These are phyloP conservation scores for Balearica regulorum DNA, from an alignment of 2,797 vertebrate species.

Conservation along the genomic window DNA sequence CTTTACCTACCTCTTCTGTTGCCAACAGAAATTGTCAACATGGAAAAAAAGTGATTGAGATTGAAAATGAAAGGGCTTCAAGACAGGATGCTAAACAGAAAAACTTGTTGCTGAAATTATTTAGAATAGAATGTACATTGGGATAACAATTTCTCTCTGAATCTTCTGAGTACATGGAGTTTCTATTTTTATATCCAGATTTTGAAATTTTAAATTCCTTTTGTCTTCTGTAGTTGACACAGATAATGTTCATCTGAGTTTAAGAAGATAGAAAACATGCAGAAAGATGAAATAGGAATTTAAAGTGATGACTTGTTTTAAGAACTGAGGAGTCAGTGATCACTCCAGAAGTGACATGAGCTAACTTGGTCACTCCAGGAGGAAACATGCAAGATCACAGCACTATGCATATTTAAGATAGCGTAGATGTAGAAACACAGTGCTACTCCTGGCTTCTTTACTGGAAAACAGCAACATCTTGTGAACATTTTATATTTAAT, in stretches of 20 bases:
- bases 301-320: not conserved
- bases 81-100: not conserved
- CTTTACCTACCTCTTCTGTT: not conserved
- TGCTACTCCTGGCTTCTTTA: not conserved
- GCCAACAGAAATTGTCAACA: not conserved
- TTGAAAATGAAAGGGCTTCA: not conserved
- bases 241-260: not conserved
- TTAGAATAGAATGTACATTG: not conserved
- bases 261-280: accelerated
- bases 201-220: not conserved
- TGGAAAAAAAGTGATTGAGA: not conserved
- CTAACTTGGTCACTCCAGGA: not conserved
- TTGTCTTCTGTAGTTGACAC: not conserved
- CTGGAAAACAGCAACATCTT: not conserved
- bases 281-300: not conserved
- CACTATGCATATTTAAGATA: not conserved
- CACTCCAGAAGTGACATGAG: not conserved
- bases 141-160: not conserved
- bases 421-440: not conserved
- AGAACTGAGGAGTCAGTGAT: not conserved
- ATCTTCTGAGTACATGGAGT: not conserved
- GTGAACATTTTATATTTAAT: not conserved
- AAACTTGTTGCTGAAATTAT: not conserved
- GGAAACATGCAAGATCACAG: not conserved
- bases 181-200: not conserved